A percentile compares a stretch with the other conserved stretches of the same genome.
phyloP scores from a whole-genome alignment of 2,888 invertebrate species.

The Aproaerema taeniolella region DNA sequence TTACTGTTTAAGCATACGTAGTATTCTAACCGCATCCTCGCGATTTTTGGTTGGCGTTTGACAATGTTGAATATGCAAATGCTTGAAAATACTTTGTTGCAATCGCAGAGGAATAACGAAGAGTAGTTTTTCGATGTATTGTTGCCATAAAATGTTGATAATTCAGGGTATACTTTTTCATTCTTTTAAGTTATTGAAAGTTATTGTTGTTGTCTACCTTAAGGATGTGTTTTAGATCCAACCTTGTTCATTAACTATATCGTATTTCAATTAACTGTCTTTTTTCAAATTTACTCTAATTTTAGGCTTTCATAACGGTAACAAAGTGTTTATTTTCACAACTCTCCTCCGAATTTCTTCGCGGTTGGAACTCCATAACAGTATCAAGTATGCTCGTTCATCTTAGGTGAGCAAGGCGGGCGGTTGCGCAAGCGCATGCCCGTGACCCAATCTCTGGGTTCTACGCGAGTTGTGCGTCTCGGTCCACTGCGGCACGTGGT shows the following conservation, averaged over 20 bases:
- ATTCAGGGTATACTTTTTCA: background rate
- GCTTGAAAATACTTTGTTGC: no score
- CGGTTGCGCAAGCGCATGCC: constrained; percentile 36
- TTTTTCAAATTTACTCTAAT: background rate
- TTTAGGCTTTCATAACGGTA: background rate
- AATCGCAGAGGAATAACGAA: no score
- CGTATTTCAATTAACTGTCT: background rate
- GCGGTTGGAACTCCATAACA: constrained; percentile 12
- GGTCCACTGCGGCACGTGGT: constrained; percentile 65
- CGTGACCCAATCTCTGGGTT: constrained; percentile 31
- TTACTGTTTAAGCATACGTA: constrained; percentile 1
- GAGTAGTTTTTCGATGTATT: no score
- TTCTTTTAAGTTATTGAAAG: background rate
- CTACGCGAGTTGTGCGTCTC: constrained; percentile 40
- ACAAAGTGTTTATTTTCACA: background rate
- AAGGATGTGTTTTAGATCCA: background rate
- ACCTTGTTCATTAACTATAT: background rate
- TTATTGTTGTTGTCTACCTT: background rate
- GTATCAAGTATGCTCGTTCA: constrained; percentile 10
- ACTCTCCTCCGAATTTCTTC: background rate
- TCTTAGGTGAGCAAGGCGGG: constrained; percentile 21
- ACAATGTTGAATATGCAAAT: no score
- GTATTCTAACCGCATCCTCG: background rate
- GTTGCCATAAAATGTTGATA: background rate
- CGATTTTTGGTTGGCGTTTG: background rate